Evolutionary conservation across 2,797 vertebrate genomes (phyloP).

Genomic region (Gymnopithys bicolor): DNA sequence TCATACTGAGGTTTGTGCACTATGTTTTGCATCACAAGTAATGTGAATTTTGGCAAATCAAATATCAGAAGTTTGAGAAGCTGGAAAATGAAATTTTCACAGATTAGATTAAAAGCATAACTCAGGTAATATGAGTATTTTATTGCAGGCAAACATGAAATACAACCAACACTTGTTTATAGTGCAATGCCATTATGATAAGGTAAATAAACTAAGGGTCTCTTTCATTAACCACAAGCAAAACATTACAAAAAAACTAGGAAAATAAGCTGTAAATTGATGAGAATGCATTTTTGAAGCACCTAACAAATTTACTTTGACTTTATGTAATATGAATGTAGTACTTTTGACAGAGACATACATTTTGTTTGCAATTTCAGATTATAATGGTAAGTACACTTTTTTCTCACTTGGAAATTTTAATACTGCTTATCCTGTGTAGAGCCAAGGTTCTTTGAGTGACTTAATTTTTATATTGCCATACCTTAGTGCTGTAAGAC

Average conservation of each 20-base stretch:
- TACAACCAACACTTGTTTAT: not conserved
- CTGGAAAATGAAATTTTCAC: not conserved
- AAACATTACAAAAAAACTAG: not conserved
- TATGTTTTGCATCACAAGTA: not conserved
- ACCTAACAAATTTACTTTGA: not conserved
- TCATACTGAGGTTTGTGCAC: not conserved
- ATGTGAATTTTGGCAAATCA: not conserved
- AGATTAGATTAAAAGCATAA: not conserved
- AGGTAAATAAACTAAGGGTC: not conserved
- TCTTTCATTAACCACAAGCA: not conserved
- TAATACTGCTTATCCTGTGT: not conserved
- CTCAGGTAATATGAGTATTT: not conserved
- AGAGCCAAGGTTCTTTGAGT: not conserved
- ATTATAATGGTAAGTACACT: not conserved
- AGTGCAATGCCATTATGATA: not conserved
- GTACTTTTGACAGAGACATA: not conserved
- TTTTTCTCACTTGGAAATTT: not conserved
- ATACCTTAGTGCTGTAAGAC: not conserved
- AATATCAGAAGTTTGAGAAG: not conserved
- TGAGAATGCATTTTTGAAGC: not conserved
- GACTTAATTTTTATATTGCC: not conserved
- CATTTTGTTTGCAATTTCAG: not conserved
- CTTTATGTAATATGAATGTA: not conserved
- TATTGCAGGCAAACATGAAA: not conserved
- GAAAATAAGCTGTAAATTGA: not conserved